Evolutionary conservation across 2,888 invertebrate genomes (phyloP), one percentile per base, ranked within the genome.

Genomic region (Latrodectus hesperus): DNA sequence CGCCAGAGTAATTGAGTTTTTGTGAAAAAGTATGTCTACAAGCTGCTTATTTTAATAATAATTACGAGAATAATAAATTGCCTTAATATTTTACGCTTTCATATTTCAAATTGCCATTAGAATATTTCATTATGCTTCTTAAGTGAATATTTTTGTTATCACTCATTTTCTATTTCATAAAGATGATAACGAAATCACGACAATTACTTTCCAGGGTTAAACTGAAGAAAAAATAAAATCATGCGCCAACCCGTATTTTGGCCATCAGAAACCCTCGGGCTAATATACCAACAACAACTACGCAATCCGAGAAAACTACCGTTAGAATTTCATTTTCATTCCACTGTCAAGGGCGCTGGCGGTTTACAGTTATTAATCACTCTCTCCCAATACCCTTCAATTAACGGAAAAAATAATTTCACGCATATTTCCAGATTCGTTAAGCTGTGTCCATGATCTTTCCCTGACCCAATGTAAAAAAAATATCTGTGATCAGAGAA

Each of bases 291-390:
- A 60, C n/a, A 16, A 60, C 60, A 60, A 60, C 60, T 60, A 60
- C 6, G 26, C 8, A 49, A 70, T 60, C 14, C 22, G 22, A 65
- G 71, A 79, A 78, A 49, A 51, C 17, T 49, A 38, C 79, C 55
- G 85, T 85, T 79, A 68, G 64, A 60, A 79, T 78, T 84, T 76
- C 78, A 53, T 78, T 78, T 84, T 84, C 76, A 51, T 73, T 79
- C 85, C 79, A 79, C 52, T 79, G 79, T 68, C 79, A 85, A 85
- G 85, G 85, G 11, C 84, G 49, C 11, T 22, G 11, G 17, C 14
- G 16, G 17, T 53, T 38, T 38, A 38, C 38, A 38, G 38, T 38
- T 38, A 78, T 84, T 73, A 75, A 79, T 85, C 68, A 74, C 70
- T 75, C 74, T n/a, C 52, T 68, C 55, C 64, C 52, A 14, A 68